Evolutionary conservation across 2,797 vertebrate species (phyloP).

Genomic region (Chloroceryle inda): DNA sequence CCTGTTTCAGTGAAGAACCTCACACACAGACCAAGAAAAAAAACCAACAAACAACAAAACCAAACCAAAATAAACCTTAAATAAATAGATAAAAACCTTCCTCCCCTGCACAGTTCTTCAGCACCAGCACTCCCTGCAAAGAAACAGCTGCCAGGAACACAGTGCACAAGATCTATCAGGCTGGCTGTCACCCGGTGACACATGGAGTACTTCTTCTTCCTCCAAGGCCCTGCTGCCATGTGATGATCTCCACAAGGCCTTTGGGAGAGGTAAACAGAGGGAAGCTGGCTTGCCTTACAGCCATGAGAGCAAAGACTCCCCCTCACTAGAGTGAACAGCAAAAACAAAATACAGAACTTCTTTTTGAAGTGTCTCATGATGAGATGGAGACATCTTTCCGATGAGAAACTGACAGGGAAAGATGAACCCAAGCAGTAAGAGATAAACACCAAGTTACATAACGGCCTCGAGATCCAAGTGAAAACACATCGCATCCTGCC

Average conservation of each 20-base stretch:
- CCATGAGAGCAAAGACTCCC: background rate
- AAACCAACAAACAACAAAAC: background rate
- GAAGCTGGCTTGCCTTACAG: background rate
- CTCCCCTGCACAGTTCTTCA: background rate
- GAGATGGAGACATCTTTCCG: background rate
- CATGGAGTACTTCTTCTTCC: background rate
- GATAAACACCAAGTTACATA: background rate
- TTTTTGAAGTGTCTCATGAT: background rate
- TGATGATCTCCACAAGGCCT: rapidly evolving
- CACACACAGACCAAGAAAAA: rapidly evolving
- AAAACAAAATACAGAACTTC: background rate
- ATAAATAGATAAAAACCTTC: background rate
- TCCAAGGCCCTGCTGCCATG: background rate
- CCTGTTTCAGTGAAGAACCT: background rate
- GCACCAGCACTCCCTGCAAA: background rate
- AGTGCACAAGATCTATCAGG: background rate
- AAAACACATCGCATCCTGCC: background rate
- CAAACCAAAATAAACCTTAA: too few relatives aligned
- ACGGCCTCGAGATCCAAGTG: background rate
- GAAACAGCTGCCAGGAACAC: background rate
- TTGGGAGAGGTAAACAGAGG: rapidly evolving
- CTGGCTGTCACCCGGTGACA: background rate
- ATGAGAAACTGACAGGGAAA: background rate
- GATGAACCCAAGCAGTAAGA: rapidly evolving
- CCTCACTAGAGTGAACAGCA: rapidly evolving